A percentile compares a stretch with the other conserved stretches of the same genome.
These are phyloP conservation scores for Hyphantria cunea DNA, from an alignment of 1,140 invertebrate genomes.

Conservation along the genomic window DNA sequence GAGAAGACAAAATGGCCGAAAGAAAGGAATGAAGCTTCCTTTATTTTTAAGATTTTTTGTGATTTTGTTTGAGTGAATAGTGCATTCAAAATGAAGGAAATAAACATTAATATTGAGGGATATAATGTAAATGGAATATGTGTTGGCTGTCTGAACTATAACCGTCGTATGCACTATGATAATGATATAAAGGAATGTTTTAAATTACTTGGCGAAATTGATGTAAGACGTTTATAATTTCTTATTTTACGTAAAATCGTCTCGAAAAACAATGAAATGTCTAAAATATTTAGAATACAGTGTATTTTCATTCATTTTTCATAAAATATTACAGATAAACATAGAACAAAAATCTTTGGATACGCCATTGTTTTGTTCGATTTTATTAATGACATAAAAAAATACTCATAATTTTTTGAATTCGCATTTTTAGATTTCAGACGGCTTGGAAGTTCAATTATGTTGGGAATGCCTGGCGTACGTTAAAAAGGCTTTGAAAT, in stretches of 20 bases:
- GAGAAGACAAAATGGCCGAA: slow-evolving; percentile 59
- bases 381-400: slow-evolving; percentile 1
- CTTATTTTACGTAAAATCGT: neutral
- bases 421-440: slow-evolving; percentile 60
- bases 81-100: slow-evolving; percentile 62
- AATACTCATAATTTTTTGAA: too few species aligned
- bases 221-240: slow-evolving; percentile 52
- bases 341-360: slow-evolving; percentile 63
- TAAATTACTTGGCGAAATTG: slow-evolving; percentile 61
- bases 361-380: slow-evolving; percentile 40
- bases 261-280: neutral
- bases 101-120: slow-evolving; percentile 76
- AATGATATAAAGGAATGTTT: slow-evolving; percentile 57
- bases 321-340: slow-evolving; percentile 35
- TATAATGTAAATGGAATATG: slow-evolving; percentile 77
- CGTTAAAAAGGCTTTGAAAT: slow-evolving; percentile 38
- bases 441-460: slow-evolving; percentile 60
- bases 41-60: slow-evolving; percentile 50
- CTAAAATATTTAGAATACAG: neutral
- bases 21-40: slow-evolving; percentile 66
- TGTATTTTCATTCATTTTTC: slow-evolving; percentile 15
- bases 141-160: slow-evolving; percentile 68
- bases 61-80: slow-evolving; percentile 27
- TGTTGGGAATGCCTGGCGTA: slow-evolving; percentile 68
- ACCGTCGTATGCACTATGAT: slow-evolving; percentile 63